These are phyloP conservation scores for Drosophila austrosaltans DNA, from an alignment of 2,888 invertebrate genomes.

Conservation along the genomic window DNA sequence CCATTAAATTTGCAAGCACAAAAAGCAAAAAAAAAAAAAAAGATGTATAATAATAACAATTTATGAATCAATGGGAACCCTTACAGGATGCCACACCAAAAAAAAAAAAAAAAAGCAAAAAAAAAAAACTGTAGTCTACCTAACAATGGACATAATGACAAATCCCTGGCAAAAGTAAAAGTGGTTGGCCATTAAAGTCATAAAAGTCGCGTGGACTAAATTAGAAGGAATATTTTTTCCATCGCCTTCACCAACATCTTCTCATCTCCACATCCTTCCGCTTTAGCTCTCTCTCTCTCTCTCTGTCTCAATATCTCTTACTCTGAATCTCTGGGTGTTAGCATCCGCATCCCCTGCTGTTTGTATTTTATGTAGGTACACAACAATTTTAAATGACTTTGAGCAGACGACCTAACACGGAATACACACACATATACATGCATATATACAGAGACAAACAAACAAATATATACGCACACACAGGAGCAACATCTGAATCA, in stretches of 20 bases:
- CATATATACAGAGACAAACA: slow-evolving; percentile 23
- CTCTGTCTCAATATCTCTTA: not conserved
- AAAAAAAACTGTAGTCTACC: slow-evolving; percentile 28
- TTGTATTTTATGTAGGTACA: slow-evolving; percentile 64
- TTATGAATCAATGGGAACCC: slow-evolving; percentile 46
- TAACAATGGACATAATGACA: slow-evolving; percentile 59
- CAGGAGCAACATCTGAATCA: slow-evolving; percentile 16
- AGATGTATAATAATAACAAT: not conserved
- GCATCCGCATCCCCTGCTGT: slow-evolving; percentile 32
- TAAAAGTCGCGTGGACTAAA: slow-evolving; percentile 79
- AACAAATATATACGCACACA: slow-evolving; percentile 3
- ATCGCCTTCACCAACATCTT: not conserved
- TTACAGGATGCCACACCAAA: slow-evolving; percentile 14
- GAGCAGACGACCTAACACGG: slow-evolving; percentile 67
- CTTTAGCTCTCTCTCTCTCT: not conserved
- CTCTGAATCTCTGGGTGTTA: not conserved
- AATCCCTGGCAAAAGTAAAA: slow-evolving; percentile 62
- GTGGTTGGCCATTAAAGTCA: slow-evolving; percentile 75
- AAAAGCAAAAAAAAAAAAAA: slow-evolving; percentile 2
- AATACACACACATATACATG: slow-evolving; percentile 29
- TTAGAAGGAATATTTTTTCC: slow-evolving; percentile 59
- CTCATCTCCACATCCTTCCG: slow-evolving; percentile 7
- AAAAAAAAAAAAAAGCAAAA: slow-evolving; percentile 25
- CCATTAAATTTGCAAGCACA: slow-evolving; percentile 32
- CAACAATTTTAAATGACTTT: slow-evolving; percentile 78